These are phyloP conservation scores for Condylura cristata DNA, from an alignment of 2,113 vertebrate species.

Conservation along the genomic window DNA sequence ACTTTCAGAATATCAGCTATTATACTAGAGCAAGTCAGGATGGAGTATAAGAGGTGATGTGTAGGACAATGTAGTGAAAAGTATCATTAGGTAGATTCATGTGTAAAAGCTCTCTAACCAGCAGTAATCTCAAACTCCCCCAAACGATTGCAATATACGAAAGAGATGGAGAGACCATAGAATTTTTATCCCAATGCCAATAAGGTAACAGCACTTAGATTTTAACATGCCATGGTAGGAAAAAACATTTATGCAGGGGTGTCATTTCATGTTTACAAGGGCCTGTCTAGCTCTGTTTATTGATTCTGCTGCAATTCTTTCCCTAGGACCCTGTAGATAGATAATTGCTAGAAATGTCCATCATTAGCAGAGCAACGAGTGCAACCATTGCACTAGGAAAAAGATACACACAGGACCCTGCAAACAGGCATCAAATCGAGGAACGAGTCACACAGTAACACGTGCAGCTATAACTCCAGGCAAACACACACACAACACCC, in stretches of 20 bases:
- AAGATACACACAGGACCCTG: conserved; percentile 65
- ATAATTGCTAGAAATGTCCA: conserved; percentile 79
- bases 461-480: conserved; percentile 73
- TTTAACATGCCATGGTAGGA: conserved; percentile 66
- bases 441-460: conserved; percentile 56
- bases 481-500: conserved; percentile 69
- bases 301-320: conserved; percentile 76
- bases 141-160: conserved; percentile 50
- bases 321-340: conserved; percentile 62
- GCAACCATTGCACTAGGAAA: conserved; percentile 62
- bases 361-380: conserved; percentile 64
- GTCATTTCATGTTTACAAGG: conserved; percentile 76
- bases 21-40: conserved; percentile 50
- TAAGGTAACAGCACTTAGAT: conserved; percentile 73
- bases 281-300: conserved; percentile 74
- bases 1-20: conserved; percentile 60
- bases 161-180: conserved; percentile 61
- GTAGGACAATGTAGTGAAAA: conserved; percentile 65
- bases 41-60: conserved; percentile 61
- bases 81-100: conserved; percentile 56
- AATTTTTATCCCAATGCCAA: conserved; percentile 71
- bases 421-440: conserved; percentile 57
- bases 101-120: conserved; percentile 65
- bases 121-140: conserved; percentile 55
- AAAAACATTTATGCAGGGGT: conserved; percentile 74